Conservation (phyloP, 2,113 vertebrate genomes). For the Zeus faber region DNA sequence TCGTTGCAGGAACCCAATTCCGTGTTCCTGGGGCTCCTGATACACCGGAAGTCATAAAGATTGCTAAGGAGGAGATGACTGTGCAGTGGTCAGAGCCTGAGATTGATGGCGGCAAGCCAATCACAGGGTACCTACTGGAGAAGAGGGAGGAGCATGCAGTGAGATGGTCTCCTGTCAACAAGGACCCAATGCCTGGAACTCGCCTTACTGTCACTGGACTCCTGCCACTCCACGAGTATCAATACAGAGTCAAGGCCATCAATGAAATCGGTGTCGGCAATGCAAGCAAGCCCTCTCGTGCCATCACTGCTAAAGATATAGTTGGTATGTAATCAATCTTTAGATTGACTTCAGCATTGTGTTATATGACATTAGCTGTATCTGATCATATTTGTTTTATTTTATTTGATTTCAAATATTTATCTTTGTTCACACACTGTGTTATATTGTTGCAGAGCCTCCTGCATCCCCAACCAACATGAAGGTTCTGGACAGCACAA, state of each 20-base stretch:
- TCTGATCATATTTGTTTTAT: too few relatives aligned
- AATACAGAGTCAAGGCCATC: slow-evolving; percentile 96
- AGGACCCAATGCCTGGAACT: slow-evolving; percentile 81
- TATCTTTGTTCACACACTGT: neutral
- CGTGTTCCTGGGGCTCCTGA: slow-evolving; percentile 87
- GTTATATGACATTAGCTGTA: too few relatives aligned
- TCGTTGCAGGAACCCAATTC: slow-evolving; percentile 91
- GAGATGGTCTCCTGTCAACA: slow-evolving; percentile 92
- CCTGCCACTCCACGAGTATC: slow-evolving; percentile 91
- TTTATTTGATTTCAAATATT: neutral
- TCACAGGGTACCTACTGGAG: slow-evolving; percentile 93
- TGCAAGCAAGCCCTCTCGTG: slow-evolving; percentile 90
- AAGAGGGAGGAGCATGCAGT: slow-evolving; percentile 88
- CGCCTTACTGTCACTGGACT: slow-evolving; percentile 88
- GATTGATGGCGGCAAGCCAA: slow-evolving; percentile 91
- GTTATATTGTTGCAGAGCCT: slow-evolving; percentile 79
- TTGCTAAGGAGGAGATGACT: slow-evolving; percentile 92
- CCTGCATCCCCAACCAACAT: slow-evolving; percentile 91
- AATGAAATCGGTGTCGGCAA: slow-evolving; percentile 93
- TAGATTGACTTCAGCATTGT: neutral
- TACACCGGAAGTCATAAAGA: slow-evolving; percentile 88
- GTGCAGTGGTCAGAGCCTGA: slow-evolving; percentile 93
- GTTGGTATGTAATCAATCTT: slow-evolving; percentile 80
- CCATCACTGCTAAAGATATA: slow-evolving; percentile 89
- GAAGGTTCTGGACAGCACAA: slow-evolving; percentile 92